Evolutionary conservation across 1,140 invertebrate genomes (phyloP), one percentile per base, ranked within the genome.

Genomic region (Cotesia typhae): DNA sequence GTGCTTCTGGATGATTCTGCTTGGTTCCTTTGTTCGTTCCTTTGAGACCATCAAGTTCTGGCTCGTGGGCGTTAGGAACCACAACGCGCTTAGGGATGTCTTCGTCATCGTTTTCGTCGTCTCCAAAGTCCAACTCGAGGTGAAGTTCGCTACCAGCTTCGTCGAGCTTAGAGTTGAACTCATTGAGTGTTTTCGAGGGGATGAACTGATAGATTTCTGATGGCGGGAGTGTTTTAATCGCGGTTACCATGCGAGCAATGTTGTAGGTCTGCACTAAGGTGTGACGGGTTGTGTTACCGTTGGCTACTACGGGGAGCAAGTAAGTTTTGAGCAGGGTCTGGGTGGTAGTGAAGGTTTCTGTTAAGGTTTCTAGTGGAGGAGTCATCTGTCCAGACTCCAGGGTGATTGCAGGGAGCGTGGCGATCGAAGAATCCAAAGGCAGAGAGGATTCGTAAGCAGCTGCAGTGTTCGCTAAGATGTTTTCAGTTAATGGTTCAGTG

Each of bases 211-310:
- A 95, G 37, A 92, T 91, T 79, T 95, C 94, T 88, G 94, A 91
- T 0, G 95, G 94, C 7, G 94, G 95, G 36, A 96, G 82, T 0
- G 95, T 96, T 82, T 96, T 96, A 0, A 93, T 94, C 0, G 95
- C 94, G 0, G 94, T 95, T 0, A 96, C 94, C 55, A 95, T 83
- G 76, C 94, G 88, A 0, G 95, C 95, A 6, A 96, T 90, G 77
- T 94, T 91, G 82, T 96, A 96, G 0, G 95, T 95, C 87, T 97
- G 95, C 1, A 95, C 92, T 37, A 96, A 86, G 1, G 95, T 96
- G 72, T 94, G 88, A 63, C 89, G 91, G 10, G 90, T 91, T 0
- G 93, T 93, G 74, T 93, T 90, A 57, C 91, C 92, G 6, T 89
- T 89, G 35, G 91, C 90, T 9, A 96, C 87, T 0, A 96, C 91